A percentile compares a stretch with the other conserved stretches of the same genome.
phyloP scores from a whole-genome alignment of 2,797 vertebrate genomes.

The Phylloscopus collybita region DNA sequence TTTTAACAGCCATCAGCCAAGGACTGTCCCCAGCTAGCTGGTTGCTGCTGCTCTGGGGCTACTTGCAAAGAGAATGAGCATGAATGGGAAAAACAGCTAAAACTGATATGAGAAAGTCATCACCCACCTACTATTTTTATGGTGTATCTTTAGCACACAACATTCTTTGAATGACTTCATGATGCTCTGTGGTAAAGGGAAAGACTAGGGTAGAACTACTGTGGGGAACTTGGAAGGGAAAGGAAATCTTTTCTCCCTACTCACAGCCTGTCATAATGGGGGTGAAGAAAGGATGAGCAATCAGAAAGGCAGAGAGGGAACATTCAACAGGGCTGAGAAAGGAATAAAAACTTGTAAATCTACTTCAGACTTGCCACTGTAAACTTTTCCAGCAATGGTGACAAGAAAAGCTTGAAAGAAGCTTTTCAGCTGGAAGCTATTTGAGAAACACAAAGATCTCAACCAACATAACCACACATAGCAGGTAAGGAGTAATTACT shows the following conservation, averaged over 20 bases:
- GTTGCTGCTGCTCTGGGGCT: neutral
- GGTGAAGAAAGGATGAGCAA: constrained; percentile 1
- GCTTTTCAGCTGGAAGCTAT: neutral
- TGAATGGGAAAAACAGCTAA: neutral
- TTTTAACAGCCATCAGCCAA: neutral
- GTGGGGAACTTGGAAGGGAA: neutral
- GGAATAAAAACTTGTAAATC: neutral
- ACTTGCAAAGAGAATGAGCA: neutral
- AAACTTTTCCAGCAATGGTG: neutral
- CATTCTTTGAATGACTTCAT: constrained; percentile 25
- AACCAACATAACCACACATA: neutral
- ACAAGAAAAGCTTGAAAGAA: neutral
- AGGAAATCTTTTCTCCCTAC: constrained; percentile 14
- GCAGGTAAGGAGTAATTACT: constrained; percentile 14
- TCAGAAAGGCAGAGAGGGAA: neutral
- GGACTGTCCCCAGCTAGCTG: neutral
- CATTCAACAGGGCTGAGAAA: neutral
- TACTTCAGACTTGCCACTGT: neutral
- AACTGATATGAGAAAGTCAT: neutral
- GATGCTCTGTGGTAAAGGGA: neutral
- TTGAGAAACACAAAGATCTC: constrained; percentile 13
- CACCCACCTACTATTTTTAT: constrained; percentile 2
- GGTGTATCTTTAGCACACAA: neutral
- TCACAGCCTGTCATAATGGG: neutral
- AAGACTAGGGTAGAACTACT: neutral